phyloP scores from a whole-genome alignment of 37 sponge, comb jelly and placozoan species.

The Geodia barretti region DNA sequence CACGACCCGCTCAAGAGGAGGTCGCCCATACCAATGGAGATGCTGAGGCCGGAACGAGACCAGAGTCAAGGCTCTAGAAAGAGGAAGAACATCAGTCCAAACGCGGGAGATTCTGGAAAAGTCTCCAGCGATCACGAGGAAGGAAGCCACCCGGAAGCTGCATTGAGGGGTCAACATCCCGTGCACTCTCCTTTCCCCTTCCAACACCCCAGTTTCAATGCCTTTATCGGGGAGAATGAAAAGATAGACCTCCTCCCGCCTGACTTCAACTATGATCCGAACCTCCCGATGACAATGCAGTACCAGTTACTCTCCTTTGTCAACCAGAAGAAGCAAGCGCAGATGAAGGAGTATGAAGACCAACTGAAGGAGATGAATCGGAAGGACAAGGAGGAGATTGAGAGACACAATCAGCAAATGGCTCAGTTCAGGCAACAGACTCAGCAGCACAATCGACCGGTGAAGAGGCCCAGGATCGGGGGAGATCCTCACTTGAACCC shows the following conservation, averaged over 20 bases:
- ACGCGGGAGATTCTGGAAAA: neutral
- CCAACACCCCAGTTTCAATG: neutral
- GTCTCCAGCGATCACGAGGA: slow-evolving; percentile 7
- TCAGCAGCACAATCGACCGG: neutral
- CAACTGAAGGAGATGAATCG: slow-evolving; percentile 8
- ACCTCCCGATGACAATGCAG: slow-evolving; percentile 67
- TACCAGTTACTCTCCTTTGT: slow-evolving; percentile 65
- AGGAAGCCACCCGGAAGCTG: neutral
- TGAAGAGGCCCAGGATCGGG: neutral
- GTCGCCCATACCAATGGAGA: neutral
- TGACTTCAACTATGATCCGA: slow-evolving; percentile 75
- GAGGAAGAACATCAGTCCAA: neutral
- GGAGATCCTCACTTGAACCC: neutral
- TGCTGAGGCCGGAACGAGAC: neutral
- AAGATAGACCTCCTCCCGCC: slow-evolving; percentile 14
- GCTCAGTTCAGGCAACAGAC: slow-evolving; percentile 7
- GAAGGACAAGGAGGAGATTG: neutral
- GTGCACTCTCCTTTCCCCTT: slow-evolving; percentile 3
- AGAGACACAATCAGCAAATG: neutral
- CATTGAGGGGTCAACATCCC: neutral
- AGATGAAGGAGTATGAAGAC: slow-evolving; percentile 20
- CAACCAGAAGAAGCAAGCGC: slow-evolving; percentile 52
- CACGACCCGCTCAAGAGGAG: neutral
- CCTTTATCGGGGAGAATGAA: neutral
- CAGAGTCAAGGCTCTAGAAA: neutral